These are phyloP conservation scores for Noctua fimbriata DNA, from an alignment of 2,888 invertebrate genomes.

Conservation along the genomic window DNA sequence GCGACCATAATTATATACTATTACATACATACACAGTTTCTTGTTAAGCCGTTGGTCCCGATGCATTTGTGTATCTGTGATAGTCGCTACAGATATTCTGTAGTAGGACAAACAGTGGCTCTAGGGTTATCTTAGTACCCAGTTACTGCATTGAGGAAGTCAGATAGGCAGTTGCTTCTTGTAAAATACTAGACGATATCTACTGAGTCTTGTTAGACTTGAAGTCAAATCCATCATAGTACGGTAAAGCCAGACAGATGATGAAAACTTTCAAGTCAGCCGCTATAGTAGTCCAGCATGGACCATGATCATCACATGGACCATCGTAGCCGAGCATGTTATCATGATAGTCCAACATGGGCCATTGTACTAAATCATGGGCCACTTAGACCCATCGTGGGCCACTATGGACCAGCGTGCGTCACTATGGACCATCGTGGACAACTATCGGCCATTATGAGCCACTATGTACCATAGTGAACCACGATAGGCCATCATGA, in stretches of 20 bases:
- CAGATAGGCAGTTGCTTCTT: no score
- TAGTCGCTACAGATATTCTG: not conserved
- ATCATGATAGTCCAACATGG: no score
- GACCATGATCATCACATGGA: not conserved
- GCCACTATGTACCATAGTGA: not conserved
- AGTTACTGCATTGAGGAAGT: no score
- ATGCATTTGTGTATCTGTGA: no score
- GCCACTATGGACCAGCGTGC: not conserved
- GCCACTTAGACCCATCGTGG: not conserved
- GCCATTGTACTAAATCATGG: not conserved
- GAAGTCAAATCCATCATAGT: no score
- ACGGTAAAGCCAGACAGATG: no score
- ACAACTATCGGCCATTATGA: not conserved
- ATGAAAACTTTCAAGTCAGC: no score
- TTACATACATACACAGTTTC: not conserved
- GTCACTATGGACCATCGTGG: not conserved
- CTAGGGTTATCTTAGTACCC: no score
- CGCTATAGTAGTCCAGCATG: not conserved
- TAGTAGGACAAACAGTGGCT: not conserved
- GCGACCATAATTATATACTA: not conserved
- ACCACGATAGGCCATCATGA: not conserved
- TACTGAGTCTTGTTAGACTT: no score
- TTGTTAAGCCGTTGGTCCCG: no score
- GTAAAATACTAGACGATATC: no score
- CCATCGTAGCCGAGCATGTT: no score